phyloP scores from a whole-genome alignment of 2,797 vertebrate species.

The Poecilia picta region DNA sequence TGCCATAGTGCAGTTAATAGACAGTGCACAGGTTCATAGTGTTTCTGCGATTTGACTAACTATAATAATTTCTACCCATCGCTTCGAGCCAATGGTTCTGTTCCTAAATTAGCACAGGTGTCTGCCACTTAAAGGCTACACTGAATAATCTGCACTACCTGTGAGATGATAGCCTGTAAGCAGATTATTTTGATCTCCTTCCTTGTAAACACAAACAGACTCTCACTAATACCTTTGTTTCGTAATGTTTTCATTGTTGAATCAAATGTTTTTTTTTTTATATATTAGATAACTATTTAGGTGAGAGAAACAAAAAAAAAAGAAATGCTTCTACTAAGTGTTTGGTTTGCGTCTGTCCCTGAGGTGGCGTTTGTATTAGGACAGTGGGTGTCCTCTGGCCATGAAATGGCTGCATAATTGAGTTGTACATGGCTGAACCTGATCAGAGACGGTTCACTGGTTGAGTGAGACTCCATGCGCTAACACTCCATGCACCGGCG shows the following conservation, averaged over 20 bases:
- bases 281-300: constrained; percentile 34
- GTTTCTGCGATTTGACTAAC: constrained; percentile 67
- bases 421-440: constrained; percentile 84
- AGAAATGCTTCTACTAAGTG: constrained; percentile 40
- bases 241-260: constrained; percentile 6
- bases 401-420: constrained; percentile 83
- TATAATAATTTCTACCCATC: constrained; percentile 73
- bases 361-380: constrained; percentile 71
- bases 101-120: constrained; percentile 20
- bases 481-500: constrained; percentile 71
- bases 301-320: constrained; percentile 9
- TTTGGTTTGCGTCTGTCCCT: constrained; percentile 52
- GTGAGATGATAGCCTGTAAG: constrained; percentile 42
- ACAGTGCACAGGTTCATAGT: constrained; percentile 54
- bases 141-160: constrained; percentile 48
- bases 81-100: constrained; percentile 39
- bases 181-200: constrained; percentile 56
- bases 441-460: constrained; percentile 83
- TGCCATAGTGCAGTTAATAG: constrained; percentile 48
- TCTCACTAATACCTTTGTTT: constrained; percentile 15
- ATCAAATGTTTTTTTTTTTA: constrained; percentile 10
- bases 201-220: constrained; percentile 10
- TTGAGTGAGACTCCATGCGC: constrained; percentile 75
- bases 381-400: constrained; percentile 77
- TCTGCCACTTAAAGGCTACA: constrained; percentile 29